phyloP scores from a whole-genome alignment of 1,140 invertebrate species.

The Nebria ingens region DNA sequence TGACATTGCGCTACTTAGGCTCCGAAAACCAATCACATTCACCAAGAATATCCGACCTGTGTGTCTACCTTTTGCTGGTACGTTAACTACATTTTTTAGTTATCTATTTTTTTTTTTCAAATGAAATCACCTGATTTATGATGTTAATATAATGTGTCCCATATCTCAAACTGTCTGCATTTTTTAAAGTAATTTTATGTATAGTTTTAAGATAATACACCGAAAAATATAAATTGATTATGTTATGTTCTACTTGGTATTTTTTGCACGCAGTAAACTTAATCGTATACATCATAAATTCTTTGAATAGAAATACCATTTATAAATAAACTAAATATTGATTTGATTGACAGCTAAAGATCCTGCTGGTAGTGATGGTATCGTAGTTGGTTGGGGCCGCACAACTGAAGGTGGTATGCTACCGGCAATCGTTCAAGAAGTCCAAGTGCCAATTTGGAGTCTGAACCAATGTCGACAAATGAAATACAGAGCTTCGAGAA shows the following conservation, averaged over 20 bases:
- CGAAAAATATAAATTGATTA: no score
- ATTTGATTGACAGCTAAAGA: conserved; percentile 50
- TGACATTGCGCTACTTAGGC: conserved; percentile 69
- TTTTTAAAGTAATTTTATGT: no score
- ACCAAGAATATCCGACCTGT: conserved; percentile 69
- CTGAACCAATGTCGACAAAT: conserved; percentile 65
- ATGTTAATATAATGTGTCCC: no score
- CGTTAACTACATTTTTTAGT: no score
- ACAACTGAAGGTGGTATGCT: conserved; percentile 68
- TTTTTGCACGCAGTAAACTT: no score
- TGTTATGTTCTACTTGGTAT: no score
- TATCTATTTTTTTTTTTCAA: conserved; percentile 5
- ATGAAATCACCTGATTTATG: no score
- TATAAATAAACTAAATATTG: no score
- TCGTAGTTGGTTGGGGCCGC: conserved; percentile 75
- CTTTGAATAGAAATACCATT: no score
- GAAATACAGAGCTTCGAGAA: conserved; percentile 69
- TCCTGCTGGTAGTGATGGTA: conserved; percentile 60
- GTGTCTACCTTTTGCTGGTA: conserved; percentile 58
- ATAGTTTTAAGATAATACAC: no score
- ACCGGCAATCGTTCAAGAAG: conserved; percentile 70
- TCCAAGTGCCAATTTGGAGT: conserved; percentile 71
- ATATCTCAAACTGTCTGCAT: no score
- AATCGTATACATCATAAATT: no score
- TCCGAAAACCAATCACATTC: conserved; percentile 65